Base-by-base conservation (phyloP, 2,113 vertebrate species). In the Aegotheles bennettii region DNA sequence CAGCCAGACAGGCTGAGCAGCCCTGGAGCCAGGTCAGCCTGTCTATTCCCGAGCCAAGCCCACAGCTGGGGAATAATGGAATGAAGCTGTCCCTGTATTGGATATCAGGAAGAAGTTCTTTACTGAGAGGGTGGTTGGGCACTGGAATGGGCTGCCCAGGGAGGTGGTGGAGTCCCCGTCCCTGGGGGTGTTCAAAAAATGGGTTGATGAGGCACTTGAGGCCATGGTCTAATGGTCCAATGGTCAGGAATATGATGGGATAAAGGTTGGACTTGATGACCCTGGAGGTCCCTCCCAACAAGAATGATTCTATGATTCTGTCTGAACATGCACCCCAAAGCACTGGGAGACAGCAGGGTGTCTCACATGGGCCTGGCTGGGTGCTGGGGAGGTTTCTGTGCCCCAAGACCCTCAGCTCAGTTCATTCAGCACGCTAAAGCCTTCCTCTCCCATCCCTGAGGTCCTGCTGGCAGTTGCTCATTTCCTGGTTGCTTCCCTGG, bases 401-500 rank as follows among this genome's bases (percentile, higher is more conserved):
- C 45, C 33, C 60, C 33, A 33, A 17, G 48, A 25, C 24, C 24
- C 0, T 33, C 70, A 4, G 10, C 24, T 76, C 6, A 10, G 70
- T 29, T 67, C 61, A 29, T 12, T 16, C 43, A 35, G 61, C 31
- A 11, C 1, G 12, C 28, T 13, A 13, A 48, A 42, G 31, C 31
- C 51, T 67, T 57, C 50, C 31, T 21, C 6, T 16, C 35, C 42
- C 43, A 29, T 40, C 43, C 51, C 83, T 0, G 6, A 47, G n/a
- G 23, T 54, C 40, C 40, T 31, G 71, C 29, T 2, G 6, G 60
- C 0, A 8, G 19, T n/a, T 24, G 18, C 42, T 42, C 2, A 1
- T 48, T 57, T 65, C 50, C 60, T 4, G 0, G 35, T 29, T 0
- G 2, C 35, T 57, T 42, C 20, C 53, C 36, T 0, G 2, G 7